Conservation (phyloP, 2,888 invertebrate species). For the Camponotus fellah region DNA sequence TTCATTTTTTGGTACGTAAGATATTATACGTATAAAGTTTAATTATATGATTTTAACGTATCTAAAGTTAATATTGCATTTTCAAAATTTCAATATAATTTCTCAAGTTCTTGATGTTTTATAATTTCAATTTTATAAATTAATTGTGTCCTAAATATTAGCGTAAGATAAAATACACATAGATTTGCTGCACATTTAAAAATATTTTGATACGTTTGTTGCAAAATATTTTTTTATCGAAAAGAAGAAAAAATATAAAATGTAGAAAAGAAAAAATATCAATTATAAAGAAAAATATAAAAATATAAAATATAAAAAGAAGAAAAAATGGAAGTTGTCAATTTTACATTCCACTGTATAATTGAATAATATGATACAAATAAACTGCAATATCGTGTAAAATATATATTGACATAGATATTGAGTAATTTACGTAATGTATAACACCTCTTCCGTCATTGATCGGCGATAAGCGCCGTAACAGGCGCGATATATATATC, state of each 20-base stretch:
- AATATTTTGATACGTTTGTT: not conserved
- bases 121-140: not conserved
- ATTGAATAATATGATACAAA: not conserved
- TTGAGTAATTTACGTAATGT: conserved; percentile 13
- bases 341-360: not conserved
- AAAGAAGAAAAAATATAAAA: not conserved
- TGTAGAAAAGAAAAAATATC: no score
- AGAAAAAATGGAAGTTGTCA: not conserved
- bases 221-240: not conserved
- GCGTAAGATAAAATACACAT: not conserved
- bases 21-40: conserved; percentile 2
- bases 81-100: not conserved
- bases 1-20: not conserved
- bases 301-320: no score
- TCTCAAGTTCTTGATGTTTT: not conserved
- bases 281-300: no score
- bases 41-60: not conserved
- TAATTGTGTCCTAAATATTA: not conserved
- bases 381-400: not conserved
- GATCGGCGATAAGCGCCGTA: conserved; percentile 14
- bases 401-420: conserved; percentile 17
- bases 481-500: conserved; percentile 29
- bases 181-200: not conserved
- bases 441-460: conserved; percentile 30
- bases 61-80: not conserved